Evolutionary conservation across 2,888 invertebrate genomes (phyloP), one percentile per base, ranked within the genome.

Genomic region (Adelognathus sp.): DNA sequence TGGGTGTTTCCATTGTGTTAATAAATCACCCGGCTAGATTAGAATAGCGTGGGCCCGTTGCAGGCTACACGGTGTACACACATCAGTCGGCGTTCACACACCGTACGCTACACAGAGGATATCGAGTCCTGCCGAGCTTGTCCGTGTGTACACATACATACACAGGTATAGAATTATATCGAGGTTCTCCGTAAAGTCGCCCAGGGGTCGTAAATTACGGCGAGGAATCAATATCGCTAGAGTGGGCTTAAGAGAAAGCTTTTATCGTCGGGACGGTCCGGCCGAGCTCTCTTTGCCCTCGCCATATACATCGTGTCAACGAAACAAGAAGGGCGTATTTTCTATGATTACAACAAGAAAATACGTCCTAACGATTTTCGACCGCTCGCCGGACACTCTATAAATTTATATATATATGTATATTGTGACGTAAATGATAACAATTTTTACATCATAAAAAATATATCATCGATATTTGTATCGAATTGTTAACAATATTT

Each of bases 171-270:
- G 1, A 27, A 11, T 11, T 36, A 4, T 11, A 63, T 46, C 46
- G 36, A 54, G 67, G 41, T 46, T 60, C 67, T n/a, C n/a, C 80
- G 64, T 66, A 29, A 67, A 54, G 27, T 60, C 72, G 71, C 67
- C 76, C 69, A 46, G 46, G 24, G 58, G 71, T 81, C 81, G 82
- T 84, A 84, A 84, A 82, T 84, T 82, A 82, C 79, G 39, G n/a
- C 63, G 61, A 70, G 73, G 79, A 83, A 84, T 83, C 83, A 84
- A 84, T 84, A 84, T 84, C 80, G 72, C 69, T 67, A 73, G 79
- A 79, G 79, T 79, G 78, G 81, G 81, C 74, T 82, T 82, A 69
- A 72, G 78, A 82, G 82, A 82, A 81, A 82, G 82, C 82, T 82
- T 81, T 82, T 82, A 82, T 81, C 82, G 77, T 63, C 67, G 29